Base-by-base conservation (phyloP, 1,140 invertebrate genomes). In the Trissolcus basalis region DNA sequence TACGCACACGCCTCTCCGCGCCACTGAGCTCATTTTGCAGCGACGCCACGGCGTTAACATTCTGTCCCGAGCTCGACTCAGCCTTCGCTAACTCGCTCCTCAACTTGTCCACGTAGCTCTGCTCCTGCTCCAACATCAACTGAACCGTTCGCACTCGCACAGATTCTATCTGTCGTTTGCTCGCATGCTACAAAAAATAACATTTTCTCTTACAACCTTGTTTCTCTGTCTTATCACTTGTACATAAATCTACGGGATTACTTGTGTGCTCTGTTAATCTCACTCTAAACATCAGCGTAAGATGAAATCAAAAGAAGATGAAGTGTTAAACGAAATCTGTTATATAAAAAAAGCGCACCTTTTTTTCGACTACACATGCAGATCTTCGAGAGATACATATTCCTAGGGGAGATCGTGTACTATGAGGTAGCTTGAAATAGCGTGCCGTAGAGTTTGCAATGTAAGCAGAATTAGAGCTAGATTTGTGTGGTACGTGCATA, bases 71-170 rank as follows among this genome's bases (percentile, higher is more conserved):
- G 44, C 86, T 85, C 69, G 88, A 90, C 63, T 84, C 90, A 58
- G 79, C 88, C 82, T 89, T 91, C 54, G 88, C 91, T 73, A 89
- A 83, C 82, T 89, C 90, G 81, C 89, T 92, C 41, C 93, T 90
- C 54, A 94, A 86, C 60, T 91, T 91, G 65, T 94, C 92, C 58
- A 95, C 91, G 83, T 94, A 93, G 74, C 92, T 90, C 81, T 92
- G 92, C 78, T 95, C 94, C 78, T 95, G 91, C 76, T 95, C 93
- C 77, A 95, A 86, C 94, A 95, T 95, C 65, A 94, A 90, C 67
- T 93, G 91, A 59, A 96, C 90, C 8, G 94, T 96, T 76, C 92
- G 89, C 11, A 93, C 91, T 78, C 94, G 92, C 59, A 93, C 91
- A 44, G 91, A 91, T 80, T 94, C 92, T 77, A 95, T 84, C 85